These are phyloP conservation scores for Percopsis transmontana DNA, from an alignment of 2,113 vertebrate genomes.

Conservation along the genomic window DNA sequence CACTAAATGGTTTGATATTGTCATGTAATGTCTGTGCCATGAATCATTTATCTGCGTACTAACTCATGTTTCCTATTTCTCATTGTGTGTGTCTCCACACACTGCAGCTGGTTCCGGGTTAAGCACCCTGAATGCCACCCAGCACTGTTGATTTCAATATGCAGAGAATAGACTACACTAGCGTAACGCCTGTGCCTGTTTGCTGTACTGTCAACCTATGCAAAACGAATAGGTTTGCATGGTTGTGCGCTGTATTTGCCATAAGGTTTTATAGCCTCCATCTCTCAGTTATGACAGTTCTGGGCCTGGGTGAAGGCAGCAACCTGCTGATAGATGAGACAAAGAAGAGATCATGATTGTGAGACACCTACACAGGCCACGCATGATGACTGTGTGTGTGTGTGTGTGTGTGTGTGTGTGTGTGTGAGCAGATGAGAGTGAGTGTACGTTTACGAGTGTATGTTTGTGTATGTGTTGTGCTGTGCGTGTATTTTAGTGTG, in stretches of 20 bases:
- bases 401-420: constrained; percentile 15
- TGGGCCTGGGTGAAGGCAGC: constrained; percentile 40
- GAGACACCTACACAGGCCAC: constrained; percentile 50
- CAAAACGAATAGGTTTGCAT: constrained; percentile 51
- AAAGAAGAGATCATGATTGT: constrained; percentile 65
- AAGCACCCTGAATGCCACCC: no score
- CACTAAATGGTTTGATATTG: constrained; percentile 2
- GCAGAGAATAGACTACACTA: constrained; percentile 32
- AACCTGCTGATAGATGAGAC: constrained; percentile 57
- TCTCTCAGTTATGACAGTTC: constrained; percentile 64
- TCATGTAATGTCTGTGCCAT: neutral
- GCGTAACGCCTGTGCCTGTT: constrained; percentile 60
- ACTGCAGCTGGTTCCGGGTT: no score
- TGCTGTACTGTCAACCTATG: constrained; percentile 56
- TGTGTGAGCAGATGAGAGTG: neutral
- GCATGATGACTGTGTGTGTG: constrained; percentile 41
- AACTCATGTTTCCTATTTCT: constrained; percentile 8
- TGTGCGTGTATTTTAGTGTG: neutral
- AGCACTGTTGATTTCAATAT: constrained; percentile 20
- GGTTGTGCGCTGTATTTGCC: constrained; percentile 52
- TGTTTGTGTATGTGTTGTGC: constrained; percentile 1
- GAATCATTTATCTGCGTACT: constrained; percentile 2
- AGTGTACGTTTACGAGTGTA: constrained; percentile 1
- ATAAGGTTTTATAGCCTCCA: constrained; percentile 57
- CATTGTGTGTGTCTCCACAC: neutral